Evolutionary conservation across 2,113 vertebrate species (phyloP).

Genomic region (Turdus rufiventris): DNA sequence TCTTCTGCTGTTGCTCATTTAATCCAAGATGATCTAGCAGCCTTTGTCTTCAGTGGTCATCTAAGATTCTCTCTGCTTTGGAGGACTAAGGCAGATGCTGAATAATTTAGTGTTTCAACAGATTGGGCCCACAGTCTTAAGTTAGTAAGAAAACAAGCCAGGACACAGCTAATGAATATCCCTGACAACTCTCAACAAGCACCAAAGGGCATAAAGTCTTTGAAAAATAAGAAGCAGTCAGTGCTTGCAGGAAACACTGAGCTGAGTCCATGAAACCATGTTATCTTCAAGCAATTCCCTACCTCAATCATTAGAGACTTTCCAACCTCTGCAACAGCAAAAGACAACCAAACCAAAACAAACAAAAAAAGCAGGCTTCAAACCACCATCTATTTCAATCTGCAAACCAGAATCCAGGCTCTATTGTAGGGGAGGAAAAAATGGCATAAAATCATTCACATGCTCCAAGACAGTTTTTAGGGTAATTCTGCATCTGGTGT

Average conservation of each 20-base stretch:
- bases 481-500: background rate
- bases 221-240: background rate
- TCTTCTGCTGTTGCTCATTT: background rate
- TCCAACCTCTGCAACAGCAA: background rate
- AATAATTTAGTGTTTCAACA: background rate
- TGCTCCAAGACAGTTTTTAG: background rate
- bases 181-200: background rate
- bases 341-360: background rate
- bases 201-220: background rate
- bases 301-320: background rate
- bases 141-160: background rate
- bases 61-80: background rate
- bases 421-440: background rate
- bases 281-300: background rate
- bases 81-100: background rate
- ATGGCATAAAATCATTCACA: accelerated
- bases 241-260: background rate
- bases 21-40: background rate
- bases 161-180: background rate
- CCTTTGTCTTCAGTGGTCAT: background rate
- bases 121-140: background rate
- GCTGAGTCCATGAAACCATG: background rate
- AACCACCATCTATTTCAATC: background rate
- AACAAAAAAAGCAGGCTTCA: background rate
- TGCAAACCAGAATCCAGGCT: background rate